phyloP scores from a whole-genome alignment of 2,888 invertebrate genomes.

The Brenthis ino region DNA sequence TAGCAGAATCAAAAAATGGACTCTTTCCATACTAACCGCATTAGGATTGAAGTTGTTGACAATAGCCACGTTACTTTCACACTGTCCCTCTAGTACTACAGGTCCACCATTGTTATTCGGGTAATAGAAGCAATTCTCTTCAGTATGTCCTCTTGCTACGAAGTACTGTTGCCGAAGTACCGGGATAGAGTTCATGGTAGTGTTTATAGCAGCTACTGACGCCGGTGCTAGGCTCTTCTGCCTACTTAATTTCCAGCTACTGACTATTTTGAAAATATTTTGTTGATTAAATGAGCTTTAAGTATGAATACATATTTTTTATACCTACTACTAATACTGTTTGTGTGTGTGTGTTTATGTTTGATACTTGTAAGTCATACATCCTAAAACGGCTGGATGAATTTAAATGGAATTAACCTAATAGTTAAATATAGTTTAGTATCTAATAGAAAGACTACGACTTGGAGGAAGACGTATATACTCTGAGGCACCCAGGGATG shows the following conservation, averaged over 20 bases:
- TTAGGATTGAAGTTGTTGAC: constrained; percentile 51
- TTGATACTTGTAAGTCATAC: too few relatives aligned
- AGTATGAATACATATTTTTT: neutral
- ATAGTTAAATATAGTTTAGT: too few relatives aligned
- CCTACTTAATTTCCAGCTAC: constrained; percentile 67
- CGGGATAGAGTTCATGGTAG: constrained; percentile 49
- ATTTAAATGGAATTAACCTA: too few relatives aligned
- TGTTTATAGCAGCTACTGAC: constrained; percentile 47
- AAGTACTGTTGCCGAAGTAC: constrained; percentile 61
- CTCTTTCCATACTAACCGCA: constrained; percentile 48
- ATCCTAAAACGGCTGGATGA: too few relatives aligned
- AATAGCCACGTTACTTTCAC: constrained; percentile 49
- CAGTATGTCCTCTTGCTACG: constrained; percentile 52
- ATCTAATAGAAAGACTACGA: too few relatives aligned
- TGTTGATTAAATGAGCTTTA: neutral
- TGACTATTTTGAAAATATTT: constrained; percentile 48
- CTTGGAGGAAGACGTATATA: too few relatives aligned
- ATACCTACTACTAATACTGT: too few relatives aligned
- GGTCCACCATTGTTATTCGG: constrained; percentile 67
- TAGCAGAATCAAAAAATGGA: neutral
- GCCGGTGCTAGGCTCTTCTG: constrained; percentile 42
- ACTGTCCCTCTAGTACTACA: constrained; percentile 60
- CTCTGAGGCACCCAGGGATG: too few relatives aligned
- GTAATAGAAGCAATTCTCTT: constrained; percentile 65
- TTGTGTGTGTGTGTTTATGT: too few relatives aligned